Evolutionary conservation across 1,140 invertebrate species (phyloP), one percentile per base, ranked within the genome.

Genomic region (Heliothis subflexa): DNA sequence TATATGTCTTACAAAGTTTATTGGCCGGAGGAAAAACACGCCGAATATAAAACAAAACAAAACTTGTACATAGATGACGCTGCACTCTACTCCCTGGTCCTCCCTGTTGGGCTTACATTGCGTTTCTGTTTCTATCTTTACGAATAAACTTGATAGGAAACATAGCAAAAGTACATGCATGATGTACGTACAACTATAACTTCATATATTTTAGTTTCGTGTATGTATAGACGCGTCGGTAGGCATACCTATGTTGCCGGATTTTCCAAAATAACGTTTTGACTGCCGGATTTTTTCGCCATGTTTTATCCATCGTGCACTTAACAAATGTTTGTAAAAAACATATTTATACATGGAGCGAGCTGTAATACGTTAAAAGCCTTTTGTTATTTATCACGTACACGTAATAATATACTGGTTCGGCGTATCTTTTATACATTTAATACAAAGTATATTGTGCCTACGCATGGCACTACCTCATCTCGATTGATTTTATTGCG

Each of bases 331-430:
- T 64, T 64, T 64, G 45, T 47, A 47, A 47, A 47, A 64, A 64
- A 57, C 21, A 57, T 57, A 21, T 57, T 13, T 25, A 12, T 57
- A 18, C n/a, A 3, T 11, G 3, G 40, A 16, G 62, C 45, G 10
- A 5, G n/a, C 62, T 9, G 62, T 64, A 64, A 64, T 47, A 64
- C 62, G 62, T 64, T 64, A 64, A 64, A 64, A 64, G 62, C 62
- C 40, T 64, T 45, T 45, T 45, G 62, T 45, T 40, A 64, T 64
- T 40, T 62, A 62, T 64, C 61, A 16, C 61, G 28, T 28, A 59
- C 12, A 18, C 16, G n/a, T 45, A 40, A 16, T 45, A 12, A 45
- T 64, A 64, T 45, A 40, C n/a, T 45, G 14, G 33, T 47, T 59
- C 55, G 13, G 47, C 47, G 45, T 45, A 47, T 47, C 16, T 55